A percentile compares a stretch with the other conserved stretches of the same genome.
Evolutionary conservation across 2,797 vertebrate species (phyloP).

Genomic region (Dendrocincla tyrannina): DNA sequence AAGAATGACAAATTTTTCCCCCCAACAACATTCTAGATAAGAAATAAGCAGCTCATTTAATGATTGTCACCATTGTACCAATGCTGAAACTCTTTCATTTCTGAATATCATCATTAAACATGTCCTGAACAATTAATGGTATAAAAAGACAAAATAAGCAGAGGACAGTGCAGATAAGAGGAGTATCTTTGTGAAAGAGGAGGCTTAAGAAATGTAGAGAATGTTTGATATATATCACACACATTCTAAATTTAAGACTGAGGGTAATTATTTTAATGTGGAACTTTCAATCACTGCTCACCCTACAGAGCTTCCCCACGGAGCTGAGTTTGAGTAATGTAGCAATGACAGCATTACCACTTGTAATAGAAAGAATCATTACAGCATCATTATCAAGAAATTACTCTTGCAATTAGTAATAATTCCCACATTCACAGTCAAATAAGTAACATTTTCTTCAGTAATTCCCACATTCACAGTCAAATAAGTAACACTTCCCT

Average conservation of each 20-base stretch:
- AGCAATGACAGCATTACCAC: constrained; percentile 55
- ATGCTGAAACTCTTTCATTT: not conserved
- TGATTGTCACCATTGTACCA: not conserved
- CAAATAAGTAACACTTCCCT: constrained; percentile 36
- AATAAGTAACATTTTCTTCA: constrained; percentile 48
- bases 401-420: constrained; percentile 67
- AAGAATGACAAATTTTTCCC: not conserved
- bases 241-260: constrained; percentile 38
- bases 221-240: not conserved
- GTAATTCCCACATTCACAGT: constrained; percentile 44
- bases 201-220: not conserved
- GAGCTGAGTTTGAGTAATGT: constrained; percentile 54
- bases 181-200: not conserved
- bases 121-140: not conserved
- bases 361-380: constrained; percentile 63
- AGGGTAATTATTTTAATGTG: constrained; percentile 59
- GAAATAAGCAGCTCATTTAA: constrained; percentile 5
- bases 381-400: constrained; percentile 64
- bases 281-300: constrained; percentile 58
- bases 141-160: not conserved
- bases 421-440: constrained; percentile 54
- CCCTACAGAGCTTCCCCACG: constrained; percentile 35
- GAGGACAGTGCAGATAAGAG: not conserved
- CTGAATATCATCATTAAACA: not conserved
- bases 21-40: not conserved